A percentile compares a stretch with the other conserved stretches of the same genome.
Conservation (phyloP, 2,888 invertebrate species). For the Monoplex corrugatus region DNA sequence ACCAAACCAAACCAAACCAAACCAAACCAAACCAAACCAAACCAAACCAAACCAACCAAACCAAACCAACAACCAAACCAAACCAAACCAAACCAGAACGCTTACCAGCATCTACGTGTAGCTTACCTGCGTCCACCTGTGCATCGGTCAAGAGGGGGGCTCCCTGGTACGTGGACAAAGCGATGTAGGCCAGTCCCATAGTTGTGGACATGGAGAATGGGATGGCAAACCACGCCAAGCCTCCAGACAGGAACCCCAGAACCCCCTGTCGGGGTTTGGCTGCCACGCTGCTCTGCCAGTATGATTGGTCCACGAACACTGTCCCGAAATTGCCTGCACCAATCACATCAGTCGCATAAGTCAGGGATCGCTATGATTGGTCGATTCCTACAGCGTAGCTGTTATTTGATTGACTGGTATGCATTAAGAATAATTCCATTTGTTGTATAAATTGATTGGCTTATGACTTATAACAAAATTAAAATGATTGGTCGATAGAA, state of each 20-base stretch:
- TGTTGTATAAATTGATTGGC: too few species aligned
- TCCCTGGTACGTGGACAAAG: conserved; percentile 72
- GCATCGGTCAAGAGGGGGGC: conserved; percentile 67
- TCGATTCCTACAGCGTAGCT: too few species aligned
- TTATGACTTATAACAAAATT: too few species aligned
- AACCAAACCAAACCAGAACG: not conserved
- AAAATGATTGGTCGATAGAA: too few species aligned
- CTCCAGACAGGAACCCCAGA: conserved; percentile 80
- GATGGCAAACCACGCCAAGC: conserved; percentile 81
- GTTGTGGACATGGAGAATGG: conserved; percentile 81
- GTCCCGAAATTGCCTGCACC: conserved; percentile 80
- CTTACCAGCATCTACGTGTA: not conserved
- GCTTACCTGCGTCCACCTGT: conserved; percentile 74
- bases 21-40: too few species aligned
- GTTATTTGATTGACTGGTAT: too few species aligned
- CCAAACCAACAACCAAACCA: too few species aligned
- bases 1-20: too few species aligned
- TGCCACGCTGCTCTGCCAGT: conserved; percentile 81
- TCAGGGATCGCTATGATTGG: too few species aligned
- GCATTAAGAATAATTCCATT: too few species aligned
- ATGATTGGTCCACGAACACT: conserved; percentile 81
- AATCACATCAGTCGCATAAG: too few species aligned
- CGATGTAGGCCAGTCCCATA: conserved; percentile 80
- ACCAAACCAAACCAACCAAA: not conserved
- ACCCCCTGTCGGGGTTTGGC: conserved; percentile 80